Evolutionary conservation across 2,113 vertebrate genomes (phyloP), one percentile per base, ranked within the genome.

Genomic region (Seriola aureovittata): DNA sequence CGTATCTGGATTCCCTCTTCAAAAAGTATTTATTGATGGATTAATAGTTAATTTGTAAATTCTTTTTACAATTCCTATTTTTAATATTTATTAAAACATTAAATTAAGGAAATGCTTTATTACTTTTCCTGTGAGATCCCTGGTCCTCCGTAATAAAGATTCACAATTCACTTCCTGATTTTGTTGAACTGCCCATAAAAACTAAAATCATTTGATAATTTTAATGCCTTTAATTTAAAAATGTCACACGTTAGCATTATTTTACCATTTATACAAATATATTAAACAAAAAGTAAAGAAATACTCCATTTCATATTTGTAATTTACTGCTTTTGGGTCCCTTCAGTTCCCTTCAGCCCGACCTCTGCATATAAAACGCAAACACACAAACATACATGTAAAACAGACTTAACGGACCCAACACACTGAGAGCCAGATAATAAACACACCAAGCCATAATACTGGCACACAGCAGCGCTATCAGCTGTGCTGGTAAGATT

Each of bases 381-480:
- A 17, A 50, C 59, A 74, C 2, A 68, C 1, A 52, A 1, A 25
- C 25, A 74, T 40, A 34, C 16, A 80, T 38, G 29, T 29, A 8
- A 62, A 67, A 64, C 44, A 77, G 8, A 74, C 3, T 46, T 21
- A 36, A 59, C 1, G 16, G 54, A 63, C 34, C 67, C 48, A 77
- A 46, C 71, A 81, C 77, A 84, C 57, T 12, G 63, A 80, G 48
- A 82, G 75, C 58, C 75, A 67, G 71, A 78, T 60, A 23, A 76
- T 34, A 17, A 38, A 75, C 42, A 84, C 23, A 80, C 75, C 65
- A 84, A 92, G 87, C 87, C 89, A 90, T 92, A 86, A 25, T 11
- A 67, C 76, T 62, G 65, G 46, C 74, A 75, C 65, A 59, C 59
- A 80, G 71, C 70, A 74, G 64, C 62, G 64, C 63, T 9, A 8